Evolutionary conservation across 2,888 invertebrate genomes (phyloP), one percentile per base, ranked within the genome.

Genomic region (Campoplex nolae): DNA sequence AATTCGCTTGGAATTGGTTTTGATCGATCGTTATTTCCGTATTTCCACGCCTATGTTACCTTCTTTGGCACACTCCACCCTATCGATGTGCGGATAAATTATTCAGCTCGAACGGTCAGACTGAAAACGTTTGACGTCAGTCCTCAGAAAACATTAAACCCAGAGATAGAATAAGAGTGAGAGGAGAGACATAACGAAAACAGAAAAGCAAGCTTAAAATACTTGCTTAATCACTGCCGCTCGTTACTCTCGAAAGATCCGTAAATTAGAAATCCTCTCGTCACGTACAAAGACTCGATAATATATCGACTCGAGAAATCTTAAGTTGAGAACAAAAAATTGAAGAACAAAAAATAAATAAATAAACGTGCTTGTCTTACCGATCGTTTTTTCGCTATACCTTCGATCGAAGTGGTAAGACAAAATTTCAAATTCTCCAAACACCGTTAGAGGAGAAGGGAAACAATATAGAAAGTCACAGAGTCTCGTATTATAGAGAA

Each of bases 401-500:
- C 65, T 32, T 48, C 73, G 87, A 83, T 76, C 84, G 85, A 84
- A 56, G 16, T 62, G 65, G 81, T 76, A 51, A 42, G 48, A 78
- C 58, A 68, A 78, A 73, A 78, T 78, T 85, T 74, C 45, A 82
- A 85, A 78, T 82, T 62, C 42, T 28, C 54, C 78, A 58, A 70
- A 73, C 54, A 9, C 42, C 62, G 56, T 58, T 76, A 56, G 75
- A 35, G 70, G 77, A 83, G 75, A 77, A 62, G 76, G 80, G 77
- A 83, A 73, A 84, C 78, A 78, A 84, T 87, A 86, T 85, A 86
- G 84, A 88, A 86, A 84, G 84, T 88, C 83, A 45, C 73, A 88
- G 87, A 88, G 87, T 87, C 81, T 80, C 73, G 45, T 54, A 51
- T 83, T 88, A 90, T 88, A 91, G 93, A 93, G 93, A 93, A 93